Conservation (phyloP, 2,888 invertebrate genomes). For the Apotomis turbidana region DNA sequence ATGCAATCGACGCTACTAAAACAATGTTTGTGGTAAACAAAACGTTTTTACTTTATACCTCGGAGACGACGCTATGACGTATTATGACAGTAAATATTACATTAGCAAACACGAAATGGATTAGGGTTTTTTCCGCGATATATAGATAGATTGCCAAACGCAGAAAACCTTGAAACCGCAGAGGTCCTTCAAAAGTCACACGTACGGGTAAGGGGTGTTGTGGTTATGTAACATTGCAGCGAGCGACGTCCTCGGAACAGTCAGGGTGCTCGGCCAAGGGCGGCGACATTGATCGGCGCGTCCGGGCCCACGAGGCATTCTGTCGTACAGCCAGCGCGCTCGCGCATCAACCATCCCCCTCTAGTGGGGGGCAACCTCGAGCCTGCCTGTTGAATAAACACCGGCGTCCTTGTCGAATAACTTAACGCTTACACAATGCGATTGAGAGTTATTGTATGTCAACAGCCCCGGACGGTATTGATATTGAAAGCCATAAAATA, state of each 20-base stretch:
- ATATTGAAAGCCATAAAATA: constrained; percentile 34
- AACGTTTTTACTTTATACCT: constrained; percentile 1
- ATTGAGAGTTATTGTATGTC: constrained; percentile 39
- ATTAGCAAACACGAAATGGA: not conserved
- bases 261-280: constrained; percentile 76
- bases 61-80: not conserved
- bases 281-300: constrained; percentile 66
- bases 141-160: not conserved
- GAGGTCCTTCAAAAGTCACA: constrained; percentile 37
- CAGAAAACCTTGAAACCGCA: constrained; percentile 33
- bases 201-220: constrained; percentile 45
- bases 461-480: constrained; percentile 29
- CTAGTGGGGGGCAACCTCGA: constrained; percentile 21
- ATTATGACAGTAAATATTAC: constrained; percentile 13
- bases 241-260: constrained; percentile 60
- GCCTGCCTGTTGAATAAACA: constrained; percentile 59
- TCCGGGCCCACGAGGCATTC: constrained; percentile 45
- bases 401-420: constrained; percentile 42
- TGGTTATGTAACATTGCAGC: constrained; percentile 73
- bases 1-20: constrained; percentile 20
- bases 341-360: constrained; percentile 53
- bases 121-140: not conserved
- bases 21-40: constrained; percentile 10
- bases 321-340: constrained; percentile 52
- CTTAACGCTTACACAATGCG: constrained; percentile 35